Evolutionary conservation across 2,113 vertebrate species (phyloP).

Genomic region (Connochaetes taurinus): DNA sequence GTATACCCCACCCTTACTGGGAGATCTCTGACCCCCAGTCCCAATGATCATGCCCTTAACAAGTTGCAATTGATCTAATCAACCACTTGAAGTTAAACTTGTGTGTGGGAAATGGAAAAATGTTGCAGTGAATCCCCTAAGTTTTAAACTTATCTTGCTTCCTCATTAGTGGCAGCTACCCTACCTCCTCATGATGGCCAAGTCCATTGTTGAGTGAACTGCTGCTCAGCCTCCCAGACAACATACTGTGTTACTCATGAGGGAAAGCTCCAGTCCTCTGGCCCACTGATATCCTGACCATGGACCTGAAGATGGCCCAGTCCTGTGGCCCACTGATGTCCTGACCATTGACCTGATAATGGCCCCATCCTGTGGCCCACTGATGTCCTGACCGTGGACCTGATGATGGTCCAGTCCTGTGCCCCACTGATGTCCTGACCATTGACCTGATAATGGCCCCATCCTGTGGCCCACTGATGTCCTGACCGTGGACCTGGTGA

Average conservation of each 20-base stretch:
- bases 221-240: not conserved
- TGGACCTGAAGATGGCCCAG: accelerated
- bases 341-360: accelerated
- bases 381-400: accelerated
- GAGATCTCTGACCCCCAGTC: not conserved
- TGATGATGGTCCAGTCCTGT: accelerated
- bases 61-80: not conserved
- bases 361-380: not conserved
- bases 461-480: not conserved
- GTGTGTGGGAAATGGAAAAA: not conserved
- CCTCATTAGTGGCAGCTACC: not conserved
- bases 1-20: not conserved
- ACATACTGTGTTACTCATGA: not conserved
- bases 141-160: not conserved
- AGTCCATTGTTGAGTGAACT: not conserved
- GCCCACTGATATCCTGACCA: not conserved
- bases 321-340: too few species aligned
- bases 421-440: not conserved
- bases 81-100: not conserved
- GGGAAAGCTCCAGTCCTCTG: not conserved
- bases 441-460: not conserved
- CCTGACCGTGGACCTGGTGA: accelerated
- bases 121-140: not conserved
- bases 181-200: not conserved
- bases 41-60: not conserved